These are phyloP conservation scores for Pelagia noctiluca DNA, from an alignment of 30 jellyfish, hydroid and myxozoan genomes.

Conservation along the genomic window DNA sequence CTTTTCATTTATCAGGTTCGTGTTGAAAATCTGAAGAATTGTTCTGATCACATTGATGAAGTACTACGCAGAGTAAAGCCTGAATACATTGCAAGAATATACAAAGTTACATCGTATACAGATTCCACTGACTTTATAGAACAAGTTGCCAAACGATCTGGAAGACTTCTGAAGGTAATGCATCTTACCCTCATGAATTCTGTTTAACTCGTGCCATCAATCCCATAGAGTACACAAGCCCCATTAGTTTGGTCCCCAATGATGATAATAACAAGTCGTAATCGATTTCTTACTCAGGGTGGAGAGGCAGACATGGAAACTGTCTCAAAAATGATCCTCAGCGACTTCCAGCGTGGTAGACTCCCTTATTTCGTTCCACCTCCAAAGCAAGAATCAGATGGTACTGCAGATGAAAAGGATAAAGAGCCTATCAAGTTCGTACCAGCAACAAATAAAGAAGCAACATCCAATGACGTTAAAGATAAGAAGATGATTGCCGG, in stretches of 20 bases:
- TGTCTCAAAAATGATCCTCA: slow-evolving; percentile 86
- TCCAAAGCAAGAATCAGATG: slow-evolving; percentile 60
- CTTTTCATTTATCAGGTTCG: slow-evolving; percentile 88
- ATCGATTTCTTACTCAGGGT: slow-evolving; percentile 76
- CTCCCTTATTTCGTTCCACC: slow-evolving; percentile 99
- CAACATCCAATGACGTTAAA: neutral
- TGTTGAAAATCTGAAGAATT: slow-evolving; percentile 91
- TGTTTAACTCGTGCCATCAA: no score
- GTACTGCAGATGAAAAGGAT: slow-evolving; percentile 13
- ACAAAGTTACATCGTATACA: slow-evolving; percentile 83
- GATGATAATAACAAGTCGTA: no score
- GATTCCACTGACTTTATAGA: slow-evolving; percentile 88
- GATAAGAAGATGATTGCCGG: slow-evolving; percentile 12
- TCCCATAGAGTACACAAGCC: no score
- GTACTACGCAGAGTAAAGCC: slow-evolving; percentile 87
- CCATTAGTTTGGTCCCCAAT: no score
- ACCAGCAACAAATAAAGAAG: slow-evolving; percentile 32
- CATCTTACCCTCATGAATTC: no score
- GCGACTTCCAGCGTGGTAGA: slow-evolving; percentile 97
- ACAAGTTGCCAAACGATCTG: slow-evolving; percentile 83
- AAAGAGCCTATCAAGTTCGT: slow-evolving; percentile 49
- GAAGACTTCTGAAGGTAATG: slow-evolving; percentile 90
- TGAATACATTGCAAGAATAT: slow-evolving; percentile 86
- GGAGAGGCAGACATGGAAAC: slow-evolving; percentile 99
- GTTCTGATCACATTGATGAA: slow-evolving; percentile 91